Conservation (phyloP, 2,888 invertebrate species). For the Scotopteryx bipunctaria region DNA sequence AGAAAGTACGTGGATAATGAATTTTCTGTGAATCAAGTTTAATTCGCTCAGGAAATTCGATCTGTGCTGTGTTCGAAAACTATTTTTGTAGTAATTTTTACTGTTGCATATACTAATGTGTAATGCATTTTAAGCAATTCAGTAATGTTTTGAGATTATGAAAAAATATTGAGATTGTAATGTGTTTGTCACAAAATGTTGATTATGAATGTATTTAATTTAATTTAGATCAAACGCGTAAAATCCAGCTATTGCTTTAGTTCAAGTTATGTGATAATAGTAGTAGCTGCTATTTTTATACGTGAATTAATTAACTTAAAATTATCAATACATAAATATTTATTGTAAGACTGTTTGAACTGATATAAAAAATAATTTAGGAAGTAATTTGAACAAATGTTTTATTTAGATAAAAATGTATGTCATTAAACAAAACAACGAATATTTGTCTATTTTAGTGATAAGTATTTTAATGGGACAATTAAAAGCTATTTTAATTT, state of each 20-base stretch:
- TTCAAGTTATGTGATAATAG: constrained; percentile 21
- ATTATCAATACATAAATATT: background rate
- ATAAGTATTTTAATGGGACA: constrained; percentile 3
- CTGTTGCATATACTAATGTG: background rate
- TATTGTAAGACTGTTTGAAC: constrained; percentile 24
- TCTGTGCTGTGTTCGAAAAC: background rate
- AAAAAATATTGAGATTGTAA: background rate
- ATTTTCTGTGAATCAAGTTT: background rate
- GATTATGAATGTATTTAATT: background rate
- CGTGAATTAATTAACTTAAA: constrained; percentile 1
- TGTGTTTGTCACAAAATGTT: no score
- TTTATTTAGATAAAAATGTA: constrained; percentile 8
- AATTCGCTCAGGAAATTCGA: background rate
- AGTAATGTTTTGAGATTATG: background rate
- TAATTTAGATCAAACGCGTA: background rate
- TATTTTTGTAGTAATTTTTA: constrained; percentile 11
- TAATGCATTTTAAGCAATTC: no score
- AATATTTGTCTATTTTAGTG: constrained; percentile 29
- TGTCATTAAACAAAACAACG: constrained; percentile 25
- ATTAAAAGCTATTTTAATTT: background rate
- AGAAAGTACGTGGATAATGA: background rate
- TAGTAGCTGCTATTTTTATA: constrained; percentile 10
- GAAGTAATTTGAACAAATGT: constrained; percentile 1
- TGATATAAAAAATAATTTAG: constrained; percentile 21
- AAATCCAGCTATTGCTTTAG: constrained; percentile 10